A percentile compares a stretch with the other conserved stretches of the same genome.
Conservation (phyloP, 2,797 vertebrate species). For the Galagoides demidoff region DNA sequence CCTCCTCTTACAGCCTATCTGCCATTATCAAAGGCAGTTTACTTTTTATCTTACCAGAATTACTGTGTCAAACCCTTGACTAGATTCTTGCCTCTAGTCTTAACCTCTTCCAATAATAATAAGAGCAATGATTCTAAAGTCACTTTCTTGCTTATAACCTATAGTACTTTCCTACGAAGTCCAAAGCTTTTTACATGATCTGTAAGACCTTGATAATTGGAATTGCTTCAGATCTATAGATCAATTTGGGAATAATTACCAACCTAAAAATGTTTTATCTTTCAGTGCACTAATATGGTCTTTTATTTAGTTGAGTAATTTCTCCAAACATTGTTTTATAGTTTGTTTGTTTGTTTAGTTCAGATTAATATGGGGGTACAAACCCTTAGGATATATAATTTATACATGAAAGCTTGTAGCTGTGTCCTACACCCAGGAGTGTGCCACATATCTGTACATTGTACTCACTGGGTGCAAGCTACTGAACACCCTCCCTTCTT, state of each 20-base stretch:
- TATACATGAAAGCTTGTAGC: too few relatives aligned
- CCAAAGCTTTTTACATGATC: not conserved
- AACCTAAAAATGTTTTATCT: not conserved
- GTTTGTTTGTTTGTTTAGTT: not conserved
- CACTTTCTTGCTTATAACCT: slow-evolving; percentile 5
- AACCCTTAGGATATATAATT: too few relatives aligned
- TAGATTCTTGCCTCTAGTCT: not conserved
- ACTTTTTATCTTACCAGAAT: not conserved
- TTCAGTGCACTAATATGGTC: not conserved
- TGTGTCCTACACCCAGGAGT: too few relatives aligned
- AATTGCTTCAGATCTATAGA: not conserved
- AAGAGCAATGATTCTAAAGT: slow-evolving; percentile 29
- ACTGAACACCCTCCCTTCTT: too few relatives aligned
- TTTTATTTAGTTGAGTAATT: slow-evolving; percentile 37
- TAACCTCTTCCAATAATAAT: not conserved
- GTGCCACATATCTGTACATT: too few relatives aligned
- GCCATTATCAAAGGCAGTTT: not conserved
- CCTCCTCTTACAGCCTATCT: not conserved
- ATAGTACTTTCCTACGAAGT: not conserved
- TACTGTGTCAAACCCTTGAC: not conserved
- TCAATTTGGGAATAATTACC: not conserved
- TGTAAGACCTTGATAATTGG: not conserved
- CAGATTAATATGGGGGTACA: too few relatives aligned
- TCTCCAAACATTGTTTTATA: not conserved
- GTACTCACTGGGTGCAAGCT: too few relatives aligned